Evolutionary conservation across 2,888 invertebrate species (phyloP), one percentile per base, ranked within the genome.

Genomic region (Lycophotia porphyrea): DNA sequence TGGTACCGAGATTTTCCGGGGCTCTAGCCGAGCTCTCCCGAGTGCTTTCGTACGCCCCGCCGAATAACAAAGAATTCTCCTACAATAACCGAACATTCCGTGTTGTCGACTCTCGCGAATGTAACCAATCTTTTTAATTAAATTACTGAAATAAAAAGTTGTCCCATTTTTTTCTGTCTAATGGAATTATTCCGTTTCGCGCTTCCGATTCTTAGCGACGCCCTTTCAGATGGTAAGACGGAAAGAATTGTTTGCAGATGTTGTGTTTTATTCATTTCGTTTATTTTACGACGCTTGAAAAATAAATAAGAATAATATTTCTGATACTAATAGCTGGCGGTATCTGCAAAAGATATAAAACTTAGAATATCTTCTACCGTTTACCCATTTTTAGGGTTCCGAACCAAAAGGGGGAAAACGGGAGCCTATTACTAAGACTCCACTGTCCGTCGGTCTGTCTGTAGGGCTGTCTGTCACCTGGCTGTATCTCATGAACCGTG

Each of bases 51-150:
- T 78, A 77, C 79, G 71, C 81, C 74, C 71, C 66, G 68, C 70
- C 78, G 88, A 89, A 91, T 92, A 88, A 92, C 91, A 90, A 88
- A 89, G 87, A 89, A 87, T 89, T 90, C 87, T 87, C 85, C 87
- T 88, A 91, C 92, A 91, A 92, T 92, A 92, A 91, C 91, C 89
- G 86, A 91, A 91, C 88, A 91, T 91, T 89, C 89, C 87, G 81
- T 86, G 83, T 87, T 88, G 84, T 87, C 85, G 86, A 85, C 88
- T 89, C 84, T 87, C 77, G 87, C 80, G 84, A 88, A 91, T 88
- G 90, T 91, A 88, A 91, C 91, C 90, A 91, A 91, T 90, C 89
- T 91, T 93, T 91, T 91, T 92, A 92, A 93, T 93, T 93, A 92
- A 93, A 93, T 93, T 92, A 92, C 90, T 69, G 84, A 80, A 82